Conservation (phyloP, 1,140 invertebrate species). For the Pseudomyrmex dendroicus region DNA sequence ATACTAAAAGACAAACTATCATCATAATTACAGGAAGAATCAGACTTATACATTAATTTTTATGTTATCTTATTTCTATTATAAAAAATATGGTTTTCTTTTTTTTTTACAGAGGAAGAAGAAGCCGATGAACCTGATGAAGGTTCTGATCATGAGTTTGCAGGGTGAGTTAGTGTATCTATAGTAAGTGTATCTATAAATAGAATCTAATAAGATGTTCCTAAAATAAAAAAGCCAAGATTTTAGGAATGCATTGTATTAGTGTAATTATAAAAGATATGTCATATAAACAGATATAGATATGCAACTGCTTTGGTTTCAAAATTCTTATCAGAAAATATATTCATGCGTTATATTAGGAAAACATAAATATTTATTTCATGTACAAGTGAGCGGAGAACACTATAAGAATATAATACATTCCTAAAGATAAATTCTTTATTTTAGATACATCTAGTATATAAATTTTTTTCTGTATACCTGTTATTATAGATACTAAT, state of each 20-base stretch:
- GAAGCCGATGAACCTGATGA: constrained; percentile 87
- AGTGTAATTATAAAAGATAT: too few species aligned
- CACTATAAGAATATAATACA: too few species aligned
- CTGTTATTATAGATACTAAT: constrained; percentile 40
- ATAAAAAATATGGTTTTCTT: constrained; percentile 32
- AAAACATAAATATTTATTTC: too few species aligned
- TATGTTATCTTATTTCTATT: neutral
- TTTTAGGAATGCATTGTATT: too few species aligned
- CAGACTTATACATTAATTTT: constrained; percentile 10
- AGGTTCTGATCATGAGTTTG: constrained; percentile 87
- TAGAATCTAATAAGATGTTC: neutral
- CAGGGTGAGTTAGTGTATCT: constrained; percentile 83
- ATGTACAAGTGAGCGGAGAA: too few species aligned
- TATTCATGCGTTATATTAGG: too few species aligned
- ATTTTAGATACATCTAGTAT: constrained; percentile 28
- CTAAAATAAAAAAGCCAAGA: too few species aligned
- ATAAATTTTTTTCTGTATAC: constrained; percentile 49
- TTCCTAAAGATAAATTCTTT: too few species aligned
- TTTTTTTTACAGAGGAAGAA: constrained; percentile 85
- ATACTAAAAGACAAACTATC: too few species aligned
- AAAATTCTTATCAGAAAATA: too few species aligned
- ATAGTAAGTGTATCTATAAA: constrained; percentile 45
- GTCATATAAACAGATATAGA: too few species aligned
- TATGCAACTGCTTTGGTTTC: too few species aligned
- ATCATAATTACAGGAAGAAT: neutral